Percentiles rank a stretch among this genome's conserved stretches.
Evolutionary conservation across 53 echinoderm and acorn worm genomes (phyloP).

Genomic region (Mesocentrotus franciscanus): DNA sequence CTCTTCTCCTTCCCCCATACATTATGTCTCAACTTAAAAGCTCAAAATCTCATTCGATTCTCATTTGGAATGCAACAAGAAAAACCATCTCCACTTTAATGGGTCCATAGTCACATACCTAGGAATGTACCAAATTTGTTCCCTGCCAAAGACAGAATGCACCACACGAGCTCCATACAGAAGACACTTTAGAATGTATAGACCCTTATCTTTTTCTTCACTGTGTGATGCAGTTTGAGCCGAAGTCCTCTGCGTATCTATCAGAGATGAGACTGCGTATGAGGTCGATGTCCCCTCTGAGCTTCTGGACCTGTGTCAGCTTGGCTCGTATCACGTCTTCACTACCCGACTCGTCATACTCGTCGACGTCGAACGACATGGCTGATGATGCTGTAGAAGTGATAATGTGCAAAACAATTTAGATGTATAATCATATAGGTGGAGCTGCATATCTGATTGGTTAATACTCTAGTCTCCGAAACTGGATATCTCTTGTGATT

Average conservation of each 20-base stretch:
- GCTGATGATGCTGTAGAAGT: conserved; percentile 72
- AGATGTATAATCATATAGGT: not conserved
- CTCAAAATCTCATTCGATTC: not conserved
- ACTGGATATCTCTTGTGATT: no score
- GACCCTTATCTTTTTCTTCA: conserved; percentile 27
- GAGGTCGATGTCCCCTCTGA: conserved; percentile 86
- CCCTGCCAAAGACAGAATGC: not conserved
- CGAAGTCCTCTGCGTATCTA: conserved; percentile 93
- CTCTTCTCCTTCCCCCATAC: not conserved
- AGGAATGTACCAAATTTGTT: not conserved
- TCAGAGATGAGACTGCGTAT: conserved; percentile 84
- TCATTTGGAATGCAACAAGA: not conserved
- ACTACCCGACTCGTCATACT: conserved; percentile 61
- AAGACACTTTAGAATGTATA: not conserved
- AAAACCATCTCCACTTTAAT: not conserved
- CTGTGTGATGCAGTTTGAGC: conserved; percentile 92
- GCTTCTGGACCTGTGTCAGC: conserved; percentile 76
- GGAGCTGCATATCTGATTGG: not conserved
- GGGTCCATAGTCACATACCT: not conserved
- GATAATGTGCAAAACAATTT: not conserved
- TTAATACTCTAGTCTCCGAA: not conserved
- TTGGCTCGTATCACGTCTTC: conserved; percentile 70
- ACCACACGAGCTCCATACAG: not conserved
- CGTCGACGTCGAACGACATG: conserved; percentile 69
- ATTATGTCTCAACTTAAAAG: not conserved